Evolutionary conservation across 2,888 invertebrate species (phyloP).

Genomic region (Taenaris catops): DNA sequence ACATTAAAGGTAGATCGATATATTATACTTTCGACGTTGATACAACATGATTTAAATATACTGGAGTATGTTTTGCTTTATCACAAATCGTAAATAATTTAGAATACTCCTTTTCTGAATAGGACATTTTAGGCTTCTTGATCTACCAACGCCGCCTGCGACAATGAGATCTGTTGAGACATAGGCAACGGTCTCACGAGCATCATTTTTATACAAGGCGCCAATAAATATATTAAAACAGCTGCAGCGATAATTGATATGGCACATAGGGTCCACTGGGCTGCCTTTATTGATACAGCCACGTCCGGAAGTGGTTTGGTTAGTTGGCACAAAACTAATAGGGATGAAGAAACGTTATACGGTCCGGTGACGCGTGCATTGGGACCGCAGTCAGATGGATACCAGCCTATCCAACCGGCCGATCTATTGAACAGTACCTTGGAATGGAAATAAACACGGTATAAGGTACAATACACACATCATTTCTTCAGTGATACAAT

Average conservation of each 20-base stretch:
- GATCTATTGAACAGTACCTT: slow-evolving; percentile 57
- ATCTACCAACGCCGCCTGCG: slow-evolving; percentile 56
- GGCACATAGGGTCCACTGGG: slow-evolving; percentile 57
- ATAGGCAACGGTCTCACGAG: slow-evolving; percentile 37
- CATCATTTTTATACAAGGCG: slow-evolving; percentile 52
- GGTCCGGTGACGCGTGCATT: slow-evolving; percentile 57
- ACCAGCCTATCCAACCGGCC: slow-evolving; percentile 65
- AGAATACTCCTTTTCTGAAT: too few species aligned
- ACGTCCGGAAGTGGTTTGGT: slow-evolving; percentile 36
- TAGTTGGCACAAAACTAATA: slow-evolving; percentile 40
- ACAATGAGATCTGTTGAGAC: slow-evolving; percentile 53
- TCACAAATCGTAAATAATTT: too few species aligned
- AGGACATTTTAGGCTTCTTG: slow-evolving; percentile 29
- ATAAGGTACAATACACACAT: too few species aligned
- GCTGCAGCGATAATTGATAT: slow-evolving; percentile 52
- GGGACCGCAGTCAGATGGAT: slow-evolving; percentile 60
- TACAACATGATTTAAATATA: too few species aligned
- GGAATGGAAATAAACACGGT: background rate
- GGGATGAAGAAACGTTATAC: slow-evolving; percentile 41
- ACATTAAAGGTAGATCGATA: too few species aligned
- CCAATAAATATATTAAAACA: slow-evolving; percentile 52
- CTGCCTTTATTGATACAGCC: slow-evolving; percentile 52
- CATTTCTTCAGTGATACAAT: too few species aligned
- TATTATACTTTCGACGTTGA: too few species aligned
- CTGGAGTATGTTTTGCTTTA: too few species aligned